These are phyloP conservation scores for Candidula unifasciata DNA, from an alignment of 2,888 invertebrate species.

Conservation along the genomic window DNA sequence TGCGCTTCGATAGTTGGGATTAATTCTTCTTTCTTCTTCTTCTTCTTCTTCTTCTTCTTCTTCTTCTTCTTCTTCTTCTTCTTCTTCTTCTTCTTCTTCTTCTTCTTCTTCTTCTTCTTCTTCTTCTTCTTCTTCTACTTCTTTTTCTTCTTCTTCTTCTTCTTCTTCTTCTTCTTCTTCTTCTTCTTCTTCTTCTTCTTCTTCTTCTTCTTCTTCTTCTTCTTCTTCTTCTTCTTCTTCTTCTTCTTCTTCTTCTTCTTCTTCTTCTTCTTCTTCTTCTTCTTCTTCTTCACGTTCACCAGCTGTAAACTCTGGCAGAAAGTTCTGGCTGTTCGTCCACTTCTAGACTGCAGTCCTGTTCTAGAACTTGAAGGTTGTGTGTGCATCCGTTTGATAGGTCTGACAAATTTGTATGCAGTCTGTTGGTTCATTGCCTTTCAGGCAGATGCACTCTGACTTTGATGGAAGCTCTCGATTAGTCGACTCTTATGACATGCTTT, in stretches of 20 bases:
- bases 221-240: not conserved
- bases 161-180: not conserved
- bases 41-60: not conserved
- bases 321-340: too few relatives aligned
- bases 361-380: too few relatives aligned
- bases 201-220: not conserved
- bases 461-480: too few relatives aligned
- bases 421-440: too few relatives aligned
- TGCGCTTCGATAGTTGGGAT: too few relatives aligned
- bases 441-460: too few relatives aligned
- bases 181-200: not conserved
- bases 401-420: too few relatives aligned
- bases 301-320: too few relatives aligned
- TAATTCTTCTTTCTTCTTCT: not conserved
- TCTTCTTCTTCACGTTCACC: not conserved
- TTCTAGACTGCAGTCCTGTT: too few relatives aligned
- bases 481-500: too few relatives aligned
- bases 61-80: not conserved
- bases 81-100: not conserved
- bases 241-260: slow-evolving; percentile 6
- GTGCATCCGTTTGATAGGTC: too few relatives aligned
- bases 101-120: not conserved
- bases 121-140: not conserved
- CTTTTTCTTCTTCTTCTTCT: not conserved
- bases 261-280: not conserved